Evolutionary conservation across 2,888 invertebrate genomes (phyloP).

Genomic region (Thera britannica): DNA sequence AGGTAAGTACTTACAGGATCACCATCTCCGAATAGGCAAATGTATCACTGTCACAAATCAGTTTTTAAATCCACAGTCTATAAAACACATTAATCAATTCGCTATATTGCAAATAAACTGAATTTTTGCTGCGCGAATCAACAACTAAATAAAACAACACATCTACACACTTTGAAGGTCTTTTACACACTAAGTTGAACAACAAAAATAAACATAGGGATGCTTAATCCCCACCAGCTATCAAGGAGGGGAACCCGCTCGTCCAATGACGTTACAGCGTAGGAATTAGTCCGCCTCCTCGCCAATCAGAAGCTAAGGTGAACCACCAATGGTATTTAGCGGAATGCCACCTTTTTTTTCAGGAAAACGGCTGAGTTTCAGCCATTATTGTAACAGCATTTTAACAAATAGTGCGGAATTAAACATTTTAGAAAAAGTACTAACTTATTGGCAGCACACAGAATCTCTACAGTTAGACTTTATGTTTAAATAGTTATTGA

Average conservation of each 20-base stretch:
- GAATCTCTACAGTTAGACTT: too few species aligned
- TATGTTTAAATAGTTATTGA: too few species aligned
- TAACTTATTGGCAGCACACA: too few species aligned
- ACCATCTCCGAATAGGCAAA: slow-evolving; percentile 72
- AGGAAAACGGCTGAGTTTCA: slow-evolving; percentile 58
- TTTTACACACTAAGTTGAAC: slow-evolving; percentile 77
- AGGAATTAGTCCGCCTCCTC: slow-evolving; percentile 62
- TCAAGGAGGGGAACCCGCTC: slow-evolving; percentile 54
- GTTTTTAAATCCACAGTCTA: slow-evolving; percentile 44
- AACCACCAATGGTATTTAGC: slow-evolving; percentile 61
- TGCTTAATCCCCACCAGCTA: slow-evolving; percentile 67
- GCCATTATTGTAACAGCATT: slow-evolving; percentile 31
- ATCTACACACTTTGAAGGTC: slow-evolving; percentile 67
- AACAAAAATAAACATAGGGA: slow-evolving; percentile 82
- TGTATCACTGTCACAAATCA: slow-evolving; percentile 60
- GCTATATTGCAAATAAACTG: slow-evolving; percentile 38
- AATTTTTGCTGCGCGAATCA: slow-evolving; percentile 37
- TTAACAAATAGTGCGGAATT: too few species aligned
- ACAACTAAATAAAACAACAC: slow-evolving; percentile 43
- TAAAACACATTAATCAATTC: slow-evolving; percentile 47
- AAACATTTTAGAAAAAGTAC: too few species aligned
- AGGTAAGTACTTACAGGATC: slow-evolving; percentile 73
- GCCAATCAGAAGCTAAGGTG: slow-evolving; percentile 58
- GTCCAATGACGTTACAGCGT: slow-evolving; percentile 57
- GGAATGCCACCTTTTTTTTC: slow-evolving; percentile 59